Percentiles rank a stretch among this genome's conserved stretches.
phyloP scores from a whole-genome alignment of 2,113 vertebrate species.

The Phylloscopus trochiloides region DNA sequence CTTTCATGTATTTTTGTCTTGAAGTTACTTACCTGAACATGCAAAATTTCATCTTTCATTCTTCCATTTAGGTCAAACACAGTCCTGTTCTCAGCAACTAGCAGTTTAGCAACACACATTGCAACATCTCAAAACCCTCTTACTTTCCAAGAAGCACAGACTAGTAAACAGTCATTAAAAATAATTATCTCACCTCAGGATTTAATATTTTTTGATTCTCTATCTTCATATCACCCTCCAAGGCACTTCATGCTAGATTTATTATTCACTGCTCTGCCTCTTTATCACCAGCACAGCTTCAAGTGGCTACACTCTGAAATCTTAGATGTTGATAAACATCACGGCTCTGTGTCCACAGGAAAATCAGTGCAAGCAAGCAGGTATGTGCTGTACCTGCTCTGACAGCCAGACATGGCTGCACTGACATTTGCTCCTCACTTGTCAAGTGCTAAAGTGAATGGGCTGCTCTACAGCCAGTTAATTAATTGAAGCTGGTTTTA shows the following conservation, averaged over 20 bases:
- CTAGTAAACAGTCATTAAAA: slow-evolving; percentile 47
- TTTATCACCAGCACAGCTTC: neutral
- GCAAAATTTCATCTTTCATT: neutral
- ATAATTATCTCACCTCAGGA: slow-evolving; percentile 23
- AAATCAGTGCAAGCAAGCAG: neutral
- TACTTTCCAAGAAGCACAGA: slow-evolving; percentile 3
- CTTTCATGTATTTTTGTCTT: neutral
- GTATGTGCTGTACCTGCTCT: neutral
- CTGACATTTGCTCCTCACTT: neutral
- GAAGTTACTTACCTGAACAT: neutral
- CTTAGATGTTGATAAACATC: neutral
- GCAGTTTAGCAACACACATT: neutral
- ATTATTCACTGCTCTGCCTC: neutral
- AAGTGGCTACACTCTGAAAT: neutral
- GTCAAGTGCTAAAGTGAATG: neutral
- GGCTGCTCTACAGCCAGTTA: neutral
- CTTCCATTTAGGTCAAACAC: neutral
- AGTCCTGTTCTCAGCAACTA: neutral
- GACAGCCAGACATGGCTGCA: fast-evolving
- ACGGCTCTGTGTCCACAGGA: neutral
- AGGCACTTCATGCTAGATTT: neutral
- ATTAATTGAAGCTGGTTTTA: neutral
- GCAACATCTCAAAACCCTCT: slow-evolving; percentile 1
- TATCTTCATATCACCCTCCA: slow-evolving; percentile 8
- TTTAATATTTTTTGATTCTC: slow-evolving; percentile 3